Conservation (phyloP, 2,888 invertebrate genomes). For the Calameuta idolon region DNA sequence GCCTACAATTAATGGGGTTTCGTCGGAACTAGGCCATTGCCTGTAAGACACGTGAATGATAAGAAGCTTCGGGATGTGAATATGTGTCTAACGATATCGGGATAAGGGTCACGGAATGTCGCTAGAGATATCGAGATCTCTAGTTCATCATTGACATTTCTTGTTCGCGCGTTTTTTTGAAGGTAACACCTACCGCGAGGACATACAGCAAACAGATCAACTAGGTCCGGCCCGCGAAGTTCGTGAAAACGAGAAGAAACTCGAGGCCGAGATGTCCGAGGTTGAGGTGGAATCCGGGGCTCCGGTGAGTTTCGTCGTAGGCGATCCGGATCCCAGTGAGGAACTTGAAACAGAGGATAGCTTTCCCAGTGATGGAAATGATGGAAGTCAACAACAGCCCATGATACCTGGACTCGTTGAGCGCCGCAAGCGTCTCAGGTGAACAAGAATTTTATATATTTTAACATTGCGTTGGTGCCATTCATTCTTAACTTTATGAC, state of each 20-base stretch:
- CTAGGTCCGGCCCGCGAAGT: not conserved
- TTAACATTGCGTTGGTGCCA: not conserved
- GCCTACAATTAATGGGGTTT: not conserved
- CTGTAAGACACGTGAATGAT: not conserved
- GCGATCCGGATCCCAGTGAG: conserved; percentile 54
- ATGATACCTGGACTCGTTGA: conserved; percentile 63
- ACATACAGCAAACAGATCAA: conserved; percentile 16
- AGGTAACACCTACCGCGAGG: conserved; percentile 55
- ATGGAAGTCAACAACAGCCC: conserved; percentile 43
- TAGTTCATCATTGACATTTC: conserved; percentile 11
- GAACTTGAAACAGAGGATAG: conserved; percentile 60
- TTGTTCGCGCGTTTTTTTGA: conserved; percentile 49
- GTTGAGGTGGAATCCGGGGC: conserved; percentile 49
- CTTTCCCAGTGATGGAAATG: conserved; percentile 53
- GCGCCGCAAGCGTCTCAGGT: conserved; percentile 68
- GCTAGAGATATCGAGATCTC: not conserved
- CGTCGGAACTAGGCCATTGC: not conserved
- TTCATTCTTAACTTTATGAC: not conserved
- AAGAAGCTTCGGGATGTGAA: not conserved
- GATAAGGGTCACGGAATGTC: not conserved
- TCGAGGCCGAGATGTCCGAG: conserved; percentile 14
- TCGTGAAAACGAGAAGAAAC: not conserved
- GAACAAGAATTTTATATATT: conserved; percentile 35
- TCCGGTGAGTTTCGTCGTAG: conserved; percentile 63
- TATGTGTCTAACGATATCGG: not conserved